Base-by-base conservation (phyloP, 1,140 invertebrate genomes). In the Cydia pomonella region DNA sequence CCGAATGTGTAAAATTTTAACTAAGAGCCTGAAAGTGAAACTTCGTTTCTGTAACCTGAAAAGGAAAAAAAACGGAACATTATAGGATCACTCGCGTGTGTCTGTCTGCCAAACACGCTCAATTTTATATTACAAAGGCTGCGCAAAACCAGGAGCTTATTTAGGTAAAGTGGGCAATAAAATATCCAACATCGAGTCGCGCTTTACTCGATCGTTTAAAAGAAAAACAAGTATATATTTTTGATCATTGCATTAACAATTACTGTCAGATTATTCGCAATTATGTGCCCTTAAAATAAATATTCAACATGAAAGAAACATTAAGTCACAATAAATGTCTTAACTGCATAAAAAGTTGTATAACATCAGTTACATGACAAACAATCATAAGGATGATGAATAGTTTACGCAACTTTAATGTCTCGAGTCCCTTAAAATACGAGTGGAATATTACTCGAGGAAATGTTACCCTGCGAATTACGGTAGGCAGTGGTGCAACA, bases 291-390 rank as follows among this genome's bases (percentile, higher is more conserved):
- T 69, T 69, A 69, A 69, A 69, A 69, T 69, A 69, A 69, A 41
- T 38, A 33, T 38, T 69, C n/a, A 69, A 69, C 27, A 69, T 69
- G 64, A 69, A 69, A 69, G 41, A 59, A 33, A 33, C 64, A 69
- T 69, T 69, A 33, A 69, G 64, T 69, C 64, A 33, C 27, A 33
- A 69, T 69, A 69, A 69, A 69, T 69, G 64, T 69, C 64, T 69
- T 69, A 69, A 69, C 25, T 10, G 64, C n/a, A 69, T 69, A 69
- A 69, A 69, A 69, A 69, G 64, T 69, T 69, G 64, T 69, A 69
- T 69, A 33, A 69, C 7, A 33, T 38, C 64, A 69, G 18, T 69
- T 69, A 69, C 64, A 69, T 69, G 29, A 69, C 64, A 69, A 69
- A 66, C 63, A 38, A 69, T 69, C 64, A 38, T 38, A 38, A 69